phyloP scores from a whole-genome alignment of 2,113 vertebrate species.

The Peromyscus leucopus region DNA sequence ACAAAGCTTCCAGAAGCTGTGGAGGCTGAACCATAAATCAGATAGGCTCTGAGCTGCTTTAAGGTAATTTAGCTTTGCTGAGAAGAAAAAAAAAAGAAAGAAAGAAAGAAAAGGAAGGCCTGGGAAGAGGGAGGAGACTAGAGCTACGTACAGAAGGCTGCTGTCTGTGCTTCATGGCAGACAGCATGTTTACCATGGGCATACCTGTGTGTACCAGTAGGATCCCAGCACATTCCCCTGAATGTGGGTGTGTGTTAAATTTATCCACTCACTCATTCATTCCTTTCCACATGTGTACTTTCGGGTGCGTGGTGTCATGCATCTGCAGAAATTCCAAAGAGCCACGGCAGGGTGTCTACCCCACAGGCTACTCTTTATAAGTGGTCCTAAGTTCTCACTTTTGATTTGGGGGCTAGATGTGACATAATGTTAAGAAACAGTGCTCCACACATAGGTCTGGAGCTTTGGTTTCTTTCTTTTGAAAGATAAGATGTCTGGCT shows the following conservation, averaged over 20 bases:
- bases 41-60: background rate
- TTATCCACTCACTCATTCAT: background rate
- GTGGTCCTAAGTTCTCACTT: background rate
- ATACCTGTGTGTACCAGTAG: accelerated
- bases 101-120: background rate
- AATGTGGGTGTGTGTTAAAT: background rate
- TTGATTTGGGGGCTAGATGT: background rate
- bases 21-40: slow-evolving; percentile 52
- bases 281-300: too few species aligned
- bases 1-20: slow-evolving; percentile 43
- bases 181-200: background rate
- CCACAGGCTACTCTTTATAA: background rate
- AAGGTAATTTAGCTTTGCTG: background rate
- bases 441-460: background rate
- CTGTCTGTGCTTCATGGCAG: too few species aligned
- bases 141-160: background rate
- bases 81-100: background rate
- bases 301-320: background rate
- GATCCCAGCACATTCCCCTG: background rate
- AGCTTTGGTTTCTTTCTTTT: slow-evolving; percentile 4
- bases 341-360: background rate
- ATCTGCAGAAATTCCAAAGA: background rate
- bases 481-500: background rate
- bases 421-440: background rate
- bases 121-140: background rate